Conservation (phyloP, 1,140 invertebrate species). For the Drosophila equinoxialis region DNA sequence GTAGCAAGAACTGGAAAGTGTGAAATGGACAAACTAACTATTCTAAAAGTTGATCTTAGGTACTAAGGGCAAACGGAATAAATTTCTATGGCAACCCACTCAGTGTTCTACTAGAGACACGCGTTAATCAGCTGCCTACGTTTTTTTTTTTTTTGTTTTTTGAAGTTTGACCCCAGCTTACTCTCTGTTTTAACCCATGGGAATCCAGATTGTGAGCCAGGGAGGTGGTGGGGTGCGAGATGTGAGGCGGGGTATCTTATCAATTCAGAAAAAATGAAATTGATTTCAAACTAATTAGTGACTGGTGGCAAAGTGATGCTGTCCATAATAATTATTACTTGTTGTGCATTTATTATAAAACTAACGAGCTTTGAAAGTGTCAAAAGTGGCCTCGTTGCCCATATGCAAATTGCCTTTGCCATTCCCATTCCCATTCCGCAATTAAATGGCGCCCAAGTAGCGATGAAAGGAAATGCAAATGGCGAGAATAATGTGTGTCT, state of each 20-base stretch:
- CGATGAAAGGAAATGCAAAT: slow-evolving; percentile 20
- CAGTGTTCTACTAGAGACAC: background rate
- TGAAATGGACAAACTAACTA: background rate
- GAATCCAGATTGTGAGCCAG: slow-evolving; percentile 17
- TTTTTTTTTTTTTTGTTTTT: background rate
- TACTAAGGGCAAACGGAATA: too few relatives aligned
- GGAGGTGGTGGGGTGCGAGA: background rate
- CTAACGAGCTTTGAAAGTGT: slow-evolving; percentile 48
- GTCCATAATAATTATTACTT: slow-evolving; percentile 57
- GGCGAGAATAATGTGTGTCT: slow-evolving; percentile 26
- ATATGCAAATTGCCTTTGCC: slow-evolving; percentile 39
- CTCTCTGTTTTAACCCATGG: slow-evolving; percentile 7
- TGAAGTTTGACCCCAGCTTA: background rate
- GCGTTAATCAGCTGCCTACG: background rate
- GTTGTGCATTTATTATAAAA: slow-evolving; percentile 37
- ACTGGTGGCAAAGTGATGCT: slow-evolving; percentile 31
- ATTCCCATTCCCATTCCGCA: slow-evolving; percentile 30
- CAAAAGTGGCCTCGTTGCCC: slow-evolving; percentile 16
- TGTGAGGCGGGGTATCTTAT: slow-evolving; percentile 35
- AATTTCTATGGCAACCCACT: background rate
- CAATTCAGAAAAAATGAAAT: slow-evolving; percentile 50
- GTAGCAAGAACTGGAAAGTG: background rate
- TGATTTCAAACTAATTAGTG: slow-evolving; percentile 55
- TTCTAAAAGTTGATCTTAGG: background rate
- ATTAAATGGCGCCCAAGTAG: slow-evolving; percentile 66